Evolutionary conservation across 2,888 invertebrate species (phyloP), one percentile per base, ranked within the genome.

Genomic region (Cabera pusaria): DNA sequence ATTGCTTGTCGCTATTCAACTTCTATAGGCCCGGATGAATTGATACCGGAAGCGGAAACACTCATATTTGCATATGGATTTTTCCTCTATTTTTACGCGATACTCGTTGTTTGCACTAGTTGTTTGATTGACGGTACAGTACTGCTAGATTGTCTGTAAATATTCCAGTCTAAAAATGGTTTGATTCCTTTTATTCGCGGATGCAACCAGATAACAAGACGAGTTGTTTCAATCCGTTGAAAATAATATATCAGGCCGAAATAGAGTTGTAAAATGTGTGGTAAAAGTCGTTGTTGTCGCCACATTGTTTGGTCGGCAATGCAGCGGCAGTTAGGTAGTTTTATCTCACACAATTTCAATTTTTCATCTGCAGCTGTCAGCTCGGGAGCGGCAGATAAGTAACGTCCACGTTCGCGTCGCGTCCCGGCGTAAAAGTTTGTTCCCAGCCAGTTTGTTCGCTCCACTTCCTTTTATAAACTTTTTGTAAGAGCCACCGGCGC

Each of bases 271-370:
- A 59, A 49, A 51, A 46, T 50, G 49, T 49, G 40, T 32, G 23
- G 41, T 35, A 42, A 45, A 40, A 35, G 42, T 44, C 32, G 53
- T 64, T 66, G 68, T 65, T 70, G 73, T 70, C 68, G 57, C 57
- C 68, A 81, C 79, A 82, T 83, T 85, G 85, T 85, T 83, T 71
- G 72, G 72, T 49, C 59, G 62, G 66, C 68, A 64, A 56, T 69
- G 74, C 72, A 71, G 78, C 71, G 62, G 79, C 77, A 81, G 84
- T 83, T 83, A 77, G 82, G 81, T 82, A 79, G 83, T 87, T 88
- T 88, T 88, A 87, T 87, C 87, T 86, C 85, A 75, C 80, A 86
- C 86, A 85, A 87, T 87, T 88, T 88, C 87, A 88, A 88, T 88
- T 87, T 87, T 88, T 88, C 87, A 88, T 87, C 85, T 88, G 87